A percentile compares a stretch with the other conserved stretches of the same genome.
phyloP scores from a whole-genome alignment of 1,140 invertebrate species.

The Hetaerina americana region DNA sequence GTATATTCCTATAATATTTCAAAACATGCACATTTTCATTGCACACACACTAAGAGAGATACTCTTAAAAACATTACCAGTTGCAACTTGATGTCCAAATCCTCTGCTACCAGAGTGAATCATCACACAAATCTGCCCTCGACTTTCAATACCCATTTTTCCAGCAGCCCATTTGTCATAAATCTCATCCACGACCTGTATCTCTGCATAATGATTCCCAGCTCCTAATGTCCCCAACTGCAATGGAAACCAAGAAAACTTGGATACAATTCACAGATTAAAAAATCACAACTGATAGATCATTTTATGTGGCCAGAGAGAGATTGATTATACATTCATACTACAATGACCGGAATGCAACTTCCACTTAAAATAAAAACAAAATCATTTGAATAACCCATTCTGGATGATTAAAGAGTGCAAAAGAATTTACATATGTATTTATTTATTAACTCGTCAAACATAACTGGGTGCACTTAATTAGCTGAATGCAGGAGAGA shows the following conservation, averaged over 20 bases:
- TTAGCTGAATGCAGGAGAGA: too few relatives aligned
- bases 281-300: too few relatives aligned
- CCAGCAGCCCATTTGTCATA: slow-evolving; percentile 92
- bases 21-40: not conserved
- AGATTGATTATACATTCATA: too few relatives aligned
- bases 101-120: slow-evolving; percentile 98
- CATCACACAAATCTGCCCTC: slow-evolving; percentile 97
- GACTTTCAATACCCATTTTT: slow-evolving; percentile 97
- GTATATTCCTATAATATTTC: not conserved
- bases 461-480: too few relatives aligned
- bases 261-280: too few relatives aligned
- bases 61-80: slow-evolving; percentile 36
- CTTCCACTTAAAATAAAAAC: too few relatives aligned
- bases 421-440: too few relatives aligned
- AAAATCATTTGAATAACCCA: too few relatives aligned
- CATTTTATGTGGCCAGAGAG: too few relatives aligned
- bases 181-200: slow-evolving; percentile 98
- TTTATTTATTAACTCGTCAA: too few relatives aligned
- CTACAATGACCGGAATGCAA: too few relatives aligned
- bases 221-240: slow-evolving; percentile 93
- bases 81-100: slow-evolving; percentile 99
- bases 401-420: too few relatives aligned
- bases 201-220: slow-evolving; percentile 99
- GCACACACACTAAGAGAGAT: not conserved
- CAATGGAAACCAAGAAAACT: slow-evolving; percentile 18